phyloP scores from a whole-genome alignment of 2,797 vertebrate species.

The Hemibagrus guttatus region DNA sequence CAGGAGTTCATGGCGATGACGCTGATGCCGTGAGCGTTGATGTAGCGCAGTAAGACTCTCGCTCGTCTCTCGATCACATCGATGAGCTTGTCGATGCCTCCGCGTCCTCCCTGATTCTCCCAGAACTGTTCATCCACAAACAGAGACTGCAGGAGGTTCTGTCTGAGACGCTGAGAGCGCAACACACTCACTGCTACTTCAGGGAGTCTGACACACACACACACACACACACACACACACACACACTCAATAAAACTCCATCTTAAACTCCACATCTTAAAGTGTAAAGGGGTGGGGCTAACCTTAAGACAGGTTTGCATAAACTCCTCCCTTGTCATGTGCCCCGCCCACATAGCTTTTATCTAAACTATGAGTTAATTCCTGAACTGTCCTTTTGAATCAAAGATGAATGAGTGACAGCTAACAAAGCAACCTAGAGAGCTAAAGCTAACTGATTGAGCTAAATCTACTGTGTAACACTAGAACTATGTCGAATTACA shows the following conservation, averaged over 20 bases:
- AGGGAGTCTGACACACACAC: constrained; percentile 79
- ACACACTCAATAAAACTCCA: not conserved
- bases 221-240: constrained; percentile 50
- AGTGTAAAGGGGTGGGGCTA: not conserved
- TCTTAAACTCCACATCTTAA: not conserved
- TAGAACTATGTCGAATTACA: not conserved
- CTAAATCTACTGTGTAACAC: not conserved
- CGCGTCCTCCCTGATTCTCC: constrained; percentile 93
- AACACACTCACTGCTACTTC: constrained; percentile 85
- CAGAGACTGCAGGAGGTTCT: constrained; percentile 93
- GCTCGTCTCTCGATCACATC: constrained; percentile 90
- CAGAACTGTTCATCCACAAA: constrained; percentile 93
- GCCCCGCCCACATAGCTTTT: not conserved
- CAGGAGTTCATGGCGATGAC: constrained; percentile 83
- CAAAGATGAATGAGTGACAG: not conserved
- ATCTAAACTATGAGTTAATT: not conserved
- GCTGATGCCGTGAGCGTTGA: constrained; percentile 87
- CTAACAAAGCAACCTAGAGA: not conserved
- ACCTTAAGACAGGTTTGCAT: not conserved
- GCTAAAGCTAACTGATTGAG: not conserved
- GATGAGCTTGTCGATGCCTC: constrained; percentile 93
- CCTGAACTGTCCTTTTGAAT: not conserved
- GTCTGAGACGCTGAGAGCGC: constrained; percentile 83
- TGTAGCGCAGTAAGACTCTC: constrained; percentile 88
- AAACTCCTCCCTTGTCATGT: not conserved